Percentiles rank a stretch among this genome's conserved stretches.
Conservation (phyloP, 2,888 invertebrate species). For the Allolobophora icterica region DNA sequence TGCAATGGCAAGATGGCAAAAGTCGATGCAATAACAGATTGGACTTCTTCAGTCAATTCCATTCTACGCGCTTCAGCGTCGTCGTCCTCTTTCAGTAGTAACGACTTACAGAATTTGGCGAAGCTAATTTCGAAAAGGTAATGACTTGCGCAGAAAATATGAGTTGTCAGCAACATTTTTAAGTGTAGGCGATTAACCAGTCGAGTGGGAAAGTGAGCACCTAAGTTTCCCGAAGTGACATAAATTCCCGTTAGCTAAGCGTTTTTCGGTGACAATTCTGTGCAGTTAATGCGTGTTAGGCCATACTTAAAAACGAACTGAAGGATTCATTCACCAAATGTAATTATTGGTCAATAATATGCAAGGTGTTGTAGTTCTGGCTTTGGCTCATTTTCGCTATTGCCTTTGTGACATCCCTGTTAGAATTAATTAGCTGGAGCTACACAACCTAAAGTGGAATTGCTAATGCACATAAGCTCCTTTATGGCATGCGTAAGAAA, state of each 20-base stretch:
- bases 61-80: constrained; percentile 12
- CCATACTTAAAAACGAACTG: no score
- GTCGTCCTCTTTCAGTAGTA: neutral
- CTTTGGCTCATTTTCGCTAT: no score
- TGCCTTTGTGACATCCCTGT: no score
- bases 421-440: no score
- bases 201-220: neutral
- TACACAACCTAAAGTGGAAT: no score
- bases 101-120: neutral
- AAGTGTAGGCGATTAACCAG: neutral
- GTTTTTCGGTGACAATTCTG: neutral
- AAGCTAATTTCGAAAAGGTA: constrained; percentile 23
- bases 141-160: neutral
- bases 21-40: neutral
- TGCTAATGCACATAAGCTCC: no score
- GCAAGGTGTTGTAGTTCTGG: no score
- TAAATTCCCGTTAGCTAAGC: neutral
- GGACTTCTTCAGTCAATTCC: constrained; percentile 12
- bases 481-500: no score
- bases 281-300: no score
- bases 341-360: no score
- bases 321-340: no score
- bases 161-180: neutral
- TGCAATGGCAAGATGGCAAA: constrained; percentile 28
- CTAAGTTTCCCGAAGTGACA: neutral